phyloP scores from a whole-genome alignment of 2,888 invertebrate species.

The Ferrisia virgata region DNA sequence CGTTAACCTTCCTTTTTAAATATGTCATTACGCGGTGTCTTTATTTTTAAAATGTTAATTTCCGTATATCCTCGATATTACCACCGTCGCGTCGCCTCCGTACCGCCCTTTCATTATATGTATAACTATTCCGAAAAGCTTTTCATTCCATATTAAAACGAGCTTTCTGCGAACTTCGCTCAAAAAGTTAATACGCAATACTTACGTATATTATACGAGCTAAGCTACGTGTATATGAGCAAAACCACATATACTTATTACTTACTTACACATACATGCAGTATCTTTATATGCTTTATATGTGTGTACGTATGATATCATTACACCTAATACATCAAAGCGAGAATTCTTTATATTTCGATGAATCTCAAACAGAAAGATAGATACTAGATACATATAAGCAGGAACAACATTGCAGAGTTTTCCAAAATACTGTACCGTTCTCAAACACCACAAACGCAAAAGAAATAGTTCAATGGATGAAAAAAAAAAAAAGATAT shows the following conservation, averaged over 20 bases:
- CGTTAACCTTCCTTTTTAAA: slow-evolving; percentile 15
- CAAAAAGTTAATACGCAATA: neutral
- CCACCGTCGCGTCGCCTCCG: no score
- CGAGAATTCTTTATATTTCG: neutral
- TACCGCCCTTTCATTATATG: neutral
- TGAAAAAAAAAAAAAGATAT: no score
- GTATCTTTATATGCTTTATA: no score
- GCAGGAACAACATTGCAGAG: neutral
- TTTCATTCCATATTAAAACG: neutral
- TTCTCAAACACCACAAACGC: no score
- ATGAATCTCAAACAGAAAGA: neutral
- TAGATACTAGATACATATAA: no score
- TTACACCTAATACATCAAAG: neutral
- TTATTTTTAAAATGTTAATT: slow-evolving; percentile 17
- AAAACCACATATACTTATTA: neutral
- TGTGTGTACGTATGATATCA: neutral
- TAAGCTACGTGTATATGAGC: no score
- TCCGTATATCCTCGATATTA: neutral
- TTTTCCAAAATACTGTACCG: no score
- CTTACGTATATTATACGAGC: no score
- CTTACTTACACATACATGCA: neutral
- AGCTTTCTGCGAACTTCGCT: neutral
- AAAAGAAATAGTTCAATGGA: no score
- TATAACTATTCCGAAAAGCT: neutral
- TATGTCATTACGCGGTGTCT: slow-evolving; percentile 1